These are phyloP conservation scores for Catocala fraxini DNA, from an alignment of 2,888 invertebrate species.

Conservation along the genomic window DNA sequence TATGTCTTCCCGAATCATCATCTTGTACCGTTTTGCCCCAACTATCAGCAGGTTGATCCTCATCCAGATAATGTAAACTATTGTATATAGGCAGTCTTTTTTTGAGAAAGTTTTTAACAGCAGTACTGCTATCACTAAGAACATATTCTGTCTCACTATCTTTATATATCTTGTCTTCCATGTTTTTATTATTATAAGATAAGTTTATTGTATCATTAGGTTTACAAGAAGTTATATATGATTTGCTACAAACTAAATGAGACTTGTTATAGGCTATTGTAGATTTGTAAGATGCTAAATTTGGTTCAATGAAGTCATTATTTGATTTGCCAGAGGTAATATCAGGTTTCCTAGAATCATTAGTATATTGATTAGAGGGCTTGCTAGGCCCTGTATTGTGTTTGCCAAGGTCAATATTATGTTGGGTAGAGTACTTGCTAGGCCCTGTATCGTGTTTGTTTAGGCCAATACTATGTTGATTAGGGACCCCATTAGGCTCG, in stretches of 20 bases:
- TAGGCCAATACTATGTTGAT: too few relatives aligned
- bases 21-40: conserved; percentile 43
- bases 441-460: too few relatives aligned
- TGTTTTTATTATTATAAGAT: not conserved
- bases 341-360: too few relatives aligned
- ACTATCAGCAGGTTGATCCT: conserved; percentile 32
- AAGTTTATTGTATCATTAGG: not conserved
- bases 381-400: not conserved
- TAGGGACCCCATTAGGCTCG: not conserved
- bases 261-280: too few relatives aligned
- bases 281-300: too few relatives aligned
- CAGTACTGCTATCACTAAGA: conserved; percentile 30
- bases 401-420: not conserved
- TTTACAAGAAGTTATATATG: not conserved
- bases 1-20: conserved; percentile 65
- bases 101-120: conserved; percentile 62
- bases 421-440: not conserved
- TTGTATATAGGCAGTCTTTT: conserved; percentile 58
- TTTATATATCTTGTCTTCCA: conserved; percentile 22
- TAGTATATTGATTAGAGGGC: too few relatives aligned
- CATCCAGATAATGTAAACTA: conserved; percentile 43
- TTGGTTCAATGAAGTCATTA: too few relatives aligned
- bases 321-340: too few relatives aligned
- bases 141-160: not conserved
- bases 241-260: not conserved